phyloP scores from a whole-genome alignment of 2,888 invertebrate species.

The Linyphia triangularis region DNA sequence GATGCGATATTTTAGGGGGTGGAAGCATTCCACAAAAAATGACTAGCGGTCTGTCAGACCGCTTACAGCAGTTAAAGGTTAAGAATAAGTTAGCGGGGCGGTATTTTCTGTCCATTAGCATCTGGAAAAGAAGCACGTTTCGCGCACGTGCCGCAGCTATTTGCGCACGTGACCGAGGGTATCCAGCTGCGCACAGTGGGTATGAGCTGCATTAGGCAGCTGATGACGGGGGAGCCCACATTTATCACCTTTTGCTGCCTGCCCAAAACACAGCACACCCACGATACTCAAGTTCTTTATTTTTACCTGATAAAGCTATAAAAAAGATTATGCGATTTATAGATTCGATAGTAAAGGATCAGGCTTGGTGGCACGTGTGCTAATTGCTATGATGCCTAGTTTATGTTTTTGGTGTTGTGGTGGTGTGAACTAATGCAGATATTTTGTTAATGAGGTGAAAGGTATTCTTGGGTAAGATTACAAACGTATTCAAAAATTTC shows the following conservation, averaged over 20 bases:
- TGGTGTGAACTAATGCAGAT: too few species aligned
- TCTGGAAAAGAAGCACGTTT: slow-evolving; percentile 62
- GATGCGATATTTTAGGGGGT: too few species aligned
- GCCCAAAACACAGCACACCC: slow-evolving; percentile 13
- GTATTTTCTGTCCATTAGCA: slow-evolving; percentile 61
- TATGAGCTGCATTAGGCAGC: slow-evolving; percentile 47
- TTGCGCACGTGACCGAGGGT: slow-evolving; percentile 45
- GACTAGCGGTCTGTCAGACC: too few species aligned
- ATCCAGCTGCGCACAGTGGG: slow-evolving; percentile 55
- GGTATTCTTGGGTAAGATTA: too few species aligned
- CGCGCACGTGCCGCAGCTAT: slow-evolving; percentile 66
- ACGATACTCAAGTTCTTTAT: neutral
- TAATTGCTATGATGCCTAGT: neutral
- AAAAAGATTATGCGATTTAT: slow-evolving; percentile 6
- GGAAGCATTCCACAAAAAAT: too few species aligned
- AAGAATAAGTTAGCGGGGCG: slow-evolving; percentile 53
- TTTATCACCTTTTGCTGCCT: slow-evolving; percentile 64
- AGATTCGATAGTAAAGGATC: neutral
- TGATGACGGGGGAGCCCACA: slow-evolving; percentile 50
- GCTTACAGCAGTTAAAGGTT: too few species aligned
- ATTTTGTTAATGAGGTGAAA: too few species aligned
- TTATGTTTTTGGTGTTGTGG: too few species aligned
- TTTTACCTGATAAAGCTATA: slow-evolving; percentile 24
- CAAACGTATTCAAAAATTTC: too few species aligned
- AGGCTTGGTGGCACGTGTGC: neutral